phyloP scores from a whole-genome alignment of 2,888 invertebrate species.

The Troides helena region DNA sequence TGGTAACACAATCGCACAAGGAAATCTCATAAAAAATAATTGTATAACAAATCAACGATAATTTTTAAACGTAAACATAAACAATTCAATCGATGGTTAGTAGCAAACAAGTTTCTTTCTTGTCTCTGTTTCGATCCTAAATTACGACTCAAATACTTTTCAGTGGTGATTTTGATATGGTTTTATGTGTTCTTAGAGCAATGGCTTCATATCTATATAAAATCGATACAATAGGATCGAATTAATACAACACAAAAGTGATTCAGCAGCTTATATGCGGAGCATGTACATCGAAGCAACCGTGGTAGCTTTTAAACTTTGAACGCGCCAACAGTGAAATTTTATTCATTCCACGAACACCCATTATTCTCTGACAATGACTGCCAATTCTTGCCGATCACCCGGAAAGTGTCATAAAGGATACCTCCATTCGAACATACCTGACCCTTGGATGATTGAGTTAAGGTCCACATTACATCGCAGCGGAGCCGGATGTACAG shows the following conservation, averaged over 20 bases:
- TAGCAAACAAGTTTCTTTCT: too few relatives aligned
- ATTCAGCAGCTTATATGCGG: background rate
- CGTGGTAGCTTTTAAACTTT: conserved; percentile 27
- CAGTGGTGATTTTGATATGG: too few relatives aligned
- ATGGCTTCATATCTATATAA: too few relatives aligned
- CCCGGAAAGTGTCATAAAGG: background rate
- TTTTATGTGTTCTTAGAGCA: too few relatives aligned
- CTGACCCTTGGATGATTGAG: conserved; percentile 23
- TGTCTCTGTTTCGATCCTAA: too few relatives aligned
- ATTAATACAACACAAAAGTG: too few relatives aligned
- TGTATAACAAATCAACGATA: background rate
- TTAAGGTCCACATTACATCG: conserved; percentile 34
- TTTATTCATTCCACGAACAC: conserved; percentile 70
- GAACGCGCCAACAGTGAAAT: conserved; percentile 19
- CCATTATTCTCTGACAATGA: conserved; percentile 79
- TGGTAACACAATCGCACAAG: too few relatives aligned
- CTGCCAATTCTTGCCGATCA: conserved; percentile 68
- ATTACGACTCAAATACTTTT: too few relatives aligned
- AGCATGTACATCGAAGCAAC: background rate
- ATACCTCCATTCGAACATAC: too few relatives aligned
- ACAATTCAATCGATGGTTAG: too few relatives aligned
- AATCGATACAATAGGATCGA: too few relatives aligned
- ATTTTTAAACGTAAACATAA: background rate
- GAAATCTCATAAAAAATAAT: conserved; percentile 6
- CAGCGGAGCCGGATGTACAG: conserved; percentile 29